These are phyloP conservation scores for Drosophila kepulauana DNA, from an alignment of 1,140 invertebrate species.

Conservation along the genomic window DNA sequence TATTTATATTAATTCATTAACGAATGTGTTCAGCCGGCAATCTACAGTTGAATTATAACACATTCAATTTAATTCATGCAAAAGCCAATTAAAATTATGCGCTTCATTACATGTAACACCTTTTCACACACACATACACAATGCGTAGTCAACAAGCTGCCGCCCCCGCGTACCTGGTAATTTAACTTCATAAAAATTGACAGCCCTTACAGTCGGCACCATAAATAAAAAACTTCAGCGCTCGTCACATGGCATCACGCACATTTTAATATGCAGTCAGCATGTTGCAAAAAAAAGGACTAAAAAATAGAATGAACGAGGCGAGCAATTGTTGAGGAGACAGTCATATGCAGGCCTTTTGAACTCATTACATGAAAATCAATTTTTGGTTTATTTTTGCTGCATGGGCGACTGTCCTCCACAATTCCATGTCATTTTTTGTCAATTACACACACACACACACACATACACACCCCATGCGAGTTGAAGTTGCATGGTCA, in stretches of 20 bases:
- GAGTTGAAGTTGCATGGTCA: constrained; percentile 43
- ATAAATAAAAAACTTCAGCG: constrained; percentile 26
- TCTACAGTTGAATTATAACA: constrained; percentile 2
- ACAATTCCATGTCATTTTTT: constrained; percentile 72
- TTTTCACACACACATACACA: constrained; percentile 24
- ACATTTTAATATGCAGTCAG: constrained; percentile 80
- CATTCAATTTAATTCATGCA: constrained; percentile 36
- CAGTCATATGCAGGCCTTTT: constrained; percentile 52
- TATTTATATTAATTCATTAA: constrained; percentile 27
- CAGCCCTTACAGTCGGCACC: constrained; percentile 48
- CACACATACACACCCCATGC: constrained; percentile 6
- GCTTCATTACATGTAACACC: constrained; percentile 70
- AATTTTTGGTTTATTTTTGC: constrained; percentile 81
- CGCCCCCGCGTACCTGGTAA: constrained; percentile 26
- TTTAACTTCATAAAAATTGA: constrained; percentile 83
- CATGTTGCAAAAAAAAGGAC: constrained; percentile 50
- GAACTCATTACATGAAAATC: constrained; percentile 79
- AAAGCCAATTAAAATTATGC: constrained; percentile 78
- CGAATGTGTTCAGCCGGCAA: constrained; percentile 4
- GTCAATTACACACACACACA: constrained; percentile 62
- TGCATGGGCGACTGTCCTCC: constrained; percentile 40
- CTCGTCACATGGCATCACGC: constrained; percentile 68
- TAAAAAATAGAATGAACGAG: constrained; percentile 32
- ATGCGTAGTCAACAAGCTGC: constrained; percentile 7
- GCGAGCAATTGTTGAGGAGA: constrained; percentile 42